Conservation (phyloP, 2,113 vertebrate genomes). For the Caretta caretta region DNA sequence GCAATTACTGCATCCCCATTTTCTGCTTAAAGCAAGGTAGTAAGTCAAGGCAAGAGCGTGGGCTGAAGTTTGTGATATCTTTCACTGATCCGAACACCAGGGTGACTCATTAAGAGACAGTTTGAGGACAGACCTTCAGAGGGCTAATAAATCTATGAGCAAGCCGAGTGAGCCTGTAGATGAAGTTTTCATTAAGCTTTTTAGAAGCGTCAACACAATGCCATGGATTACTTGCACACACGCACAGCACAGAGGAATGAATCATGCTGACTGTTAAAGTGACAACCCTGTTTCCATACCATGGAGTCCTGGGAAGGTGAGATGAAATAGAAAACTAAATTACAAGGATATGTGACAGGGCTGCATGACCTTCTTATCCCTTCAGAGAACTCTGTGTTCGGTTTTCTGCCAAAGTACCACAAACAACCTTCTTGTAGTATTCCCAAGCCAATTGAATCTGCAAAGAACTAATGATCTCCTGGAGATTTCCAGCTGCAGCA, state of each 20-base stretch:
- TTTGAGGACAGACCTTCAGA: neutral
- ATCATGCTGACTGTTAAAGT: fast-evolving
- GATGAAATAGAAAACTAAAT: neutral
- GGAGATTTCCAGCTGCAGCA: neutral
- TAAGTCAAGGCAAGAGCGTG: fast-evolving
- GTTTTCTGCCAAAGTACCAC: neutral
- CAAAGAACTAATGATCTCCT: neutral
- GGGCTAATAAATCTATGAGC: neutral
- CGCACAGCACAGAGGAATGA: fast-evolving
- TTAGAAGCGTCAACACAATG: neutral
- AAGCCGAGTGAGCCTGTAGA: neutral
- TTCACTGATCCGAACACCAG: neutral
- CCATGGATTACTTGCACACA: neutral
- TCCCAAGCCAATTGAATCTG: neutral
- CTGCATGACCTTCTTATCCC: neutral
- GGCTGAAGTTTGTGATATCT: neutral
- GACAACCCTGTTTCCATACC: neutral
- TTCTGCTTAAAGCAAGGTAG: neutral
- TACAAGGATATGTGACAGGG: neutral
- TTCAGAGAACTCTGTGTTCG: fast-evolving
- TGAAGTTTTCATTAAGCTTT: neutral
- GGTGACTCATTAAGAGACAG: neutral
- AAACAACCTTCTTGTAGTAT: neutral
- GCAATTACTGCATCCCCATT: neutral
- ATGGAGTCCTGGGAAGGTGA: neutral